Evolutionary conservation across 2,888 invertebrate genomes (phyloP), one percentile per base, ranked within the genome.

Genomic region (Gastrophysa polygoni): DNA sequence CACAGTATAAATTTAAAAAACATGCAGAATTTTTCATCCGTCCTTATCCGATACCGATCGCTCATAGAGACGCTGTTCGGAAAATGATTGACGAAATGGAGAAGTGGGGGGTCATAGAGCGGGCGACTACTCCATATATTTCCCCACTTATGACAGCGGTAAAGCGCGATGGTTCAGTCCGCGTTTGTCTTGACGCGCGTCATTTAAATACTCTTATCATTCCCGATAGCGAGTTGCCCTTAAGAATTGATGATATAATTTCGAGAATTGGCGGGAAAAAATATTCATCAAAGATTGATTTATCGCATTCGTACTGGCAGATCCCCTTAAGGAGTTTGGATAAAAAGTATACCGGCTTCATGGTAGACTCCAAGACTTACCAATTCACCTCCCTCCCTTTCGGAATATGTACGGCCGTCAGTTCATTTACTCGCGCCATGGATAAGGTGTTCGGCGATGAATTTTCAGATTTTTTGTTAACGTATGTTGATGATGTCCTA

Each of bases 261-360:
- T 24, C 24, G 3, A 24, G 24, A 24, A 24, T 7, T 7, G 24
- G 24, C 24, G 24, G 24, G 7, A 24, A 24, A 24, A 7, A 24
- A 24, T 24, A 24, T 24, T 5, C 7, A 7, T 24, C 24, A 5
- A 24, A 24, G 7, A 24, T 24, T 24, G 7, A 24, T 24, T 24
- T 24, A 24, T 24, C 24, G n/a, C n/a, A n/a, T n/a, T n/a, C n/a
- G n/a, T n/a, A n/a, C n/a, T n/a, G n/a, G n/a, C n/a, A n/a, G n/a
- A 6, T 48, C 2, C 24, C 24, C 5, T 14, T n/a, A 21, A 2
- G 24, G 8, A 4, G 2, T 5, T 20, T 14, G 11, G 24, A 48
- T 48, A 8, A 21, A 18, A 57, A 67, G 18, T 72, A 64, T 44
- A 71, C 72, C 1, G 69, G 68, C 0, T 70, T 73, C 55, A 20